Evolutionary conservation across 2,888 invertebrate species (phyloP), one percentile per base, ranked within the genome.

Genomic region (Beris chalybata): DNA sequence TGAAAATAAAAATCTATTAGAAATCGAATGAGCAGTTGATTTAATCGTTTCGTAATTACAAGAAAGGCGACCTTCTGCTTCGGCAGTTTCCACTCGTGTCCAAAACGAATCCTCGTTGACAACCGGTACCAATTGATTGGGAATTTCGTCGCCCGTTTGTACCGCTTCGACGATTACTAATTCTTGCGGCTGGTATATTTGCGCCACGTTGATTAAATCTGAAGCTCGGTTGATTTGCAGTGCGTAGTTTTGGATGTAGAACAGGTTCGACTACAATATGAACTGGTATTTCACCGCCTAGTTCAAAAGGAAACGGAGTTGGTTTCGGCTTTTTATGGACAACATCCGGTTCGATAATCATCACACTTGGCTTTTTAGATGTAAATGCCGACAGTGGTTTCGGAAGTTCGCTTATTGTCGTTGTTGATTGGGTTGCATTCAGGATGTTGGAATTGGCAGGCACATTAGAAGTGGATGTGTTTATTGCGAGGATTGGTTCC

Each of bases 61-160:
- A 22, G 6, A 65, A 13, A 15, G 64, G 47, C 12, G 64, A 55
- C 48, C 74, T 72, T 32, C 72, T 75, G 63, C 44, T 68, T 66
- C 73, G 74, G 56, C 78, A 78, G 58, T 74, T 74, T 66, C 77
- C 77, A 45, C 67, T 71, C 11, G 67, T 70, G 69, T 78, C 75
- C 43, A 74, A 73, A 53, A 67, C 74, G 71, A 6, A 72, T 59
- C 12, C 75, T 13, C 55, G 55, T 11, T 54, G 55, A 38, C 64
- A 65, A 5, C 29, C 22, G n/a, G 22, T 9, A 13, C 6, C 22
- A 13, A 29, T 22, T 4, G 15, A 15, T 13, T 61, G 29, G 3
- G 48, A 30, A 48, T 3, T 47, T 53, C 29, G 53, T 15, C 29
- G 13, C 5, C 22, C 15, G 12, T 11, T 5, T 6, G 6, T 9